Conservation (phyloP, 2,888 invertebrate species). For the Glyphotaelius pellucidus region DNA sequence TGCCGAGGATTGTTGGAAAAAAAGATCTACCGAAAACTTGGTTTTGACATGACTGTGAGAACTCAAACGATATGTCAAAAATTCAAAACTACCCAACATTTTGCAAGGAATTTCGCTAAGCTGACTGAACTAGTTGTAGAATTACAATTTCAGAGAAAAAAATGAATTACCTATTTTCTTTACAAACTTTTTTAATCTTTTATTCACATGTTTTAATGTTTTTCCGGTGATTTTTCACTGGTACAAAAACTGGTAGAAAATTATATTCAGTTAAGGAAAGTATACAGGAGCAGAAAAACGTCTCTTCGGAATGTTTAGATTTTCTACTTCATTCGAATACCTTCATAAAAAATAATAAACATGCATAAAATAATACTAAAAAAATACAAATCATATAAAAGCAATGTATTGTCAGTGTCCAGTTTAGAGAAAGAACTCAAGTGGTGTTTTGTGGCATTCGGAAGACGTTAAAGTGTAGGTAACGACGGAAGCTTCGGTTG, state of each 20-base stretch:
- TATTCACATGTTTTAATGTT: not conserved
- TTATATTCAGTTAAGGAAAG: not conserved
- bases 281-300: not conserved
- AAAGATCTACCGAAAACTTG: too few species aligned
- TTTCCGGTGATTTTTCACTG: not conserved
- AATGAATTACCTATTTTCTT: too few species aligned
- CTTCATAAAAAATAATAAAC: not conserved
- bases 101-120: too few species aligned
- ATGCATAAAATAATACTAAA: slow-evolving; percentile 1
- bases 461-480: slow-evolving; percentile 16
- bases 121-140: too few species aligned
- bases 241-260: not conserved
- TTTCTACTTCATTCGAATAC: not conserved
- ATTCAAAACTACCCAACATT: too few species aligned
- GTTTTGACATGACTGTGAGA: too few species aligned
- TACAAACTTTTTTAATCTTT: not conserved
- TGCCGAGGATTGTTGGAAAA: too few species aligned
- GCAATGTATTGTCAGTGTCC: slow-evolving; percentile 5
- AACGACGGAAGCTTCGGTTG: not conserved
- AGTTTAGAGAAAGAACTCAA: not conserved
- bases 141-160: too few species aligned
- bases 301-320: not conserved
- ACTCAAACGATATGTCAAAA: too few species aligned
- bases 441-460: not conserved
- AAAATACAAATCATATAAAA: slow-evolving; percentile 11